Evolutionary conservation across 2,113 vertebrate genomes (phyloP).

Genomic region (Peromyscus leucopus): DNA sequence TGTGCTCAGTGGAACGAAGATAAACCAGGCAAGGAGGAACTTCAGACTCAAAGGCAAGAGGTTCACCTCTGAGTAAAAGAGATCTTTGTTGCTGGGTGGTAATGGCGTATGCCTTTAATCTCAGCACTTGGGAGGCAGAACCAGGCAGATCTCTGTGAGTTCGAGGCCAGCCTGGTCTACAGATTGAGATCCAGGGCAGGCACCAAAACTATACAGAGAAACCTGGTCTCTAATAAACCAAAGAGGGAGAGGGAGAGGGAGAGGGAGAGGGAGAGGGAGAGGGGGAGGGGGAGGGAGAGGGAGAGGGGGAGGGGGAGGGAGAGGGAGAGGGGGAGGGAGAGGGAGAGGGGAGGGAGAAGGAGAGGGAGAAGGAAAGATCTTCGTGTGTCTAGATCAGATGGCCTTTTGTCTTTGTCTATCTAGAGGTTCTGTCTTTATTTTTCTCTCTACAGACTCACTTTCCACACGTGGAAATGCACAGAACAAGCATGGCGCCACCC

Average conservation of each 20-base stretch:
- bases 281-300: background rate
- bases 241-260: no score
- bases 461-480: background rate
- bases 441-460: background rate
- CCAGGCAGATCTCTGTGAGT: no score
- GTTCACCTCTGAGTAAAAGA: background rate
- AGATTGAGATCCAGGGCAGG: no score
- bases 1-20: background rate
- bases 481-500: background rate
- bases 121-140: no score
- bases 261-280: background rate
- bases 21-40: background rate
- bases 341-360: no score
- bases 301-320: no score
- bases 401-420: background rate
- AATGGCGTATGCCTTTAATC: no score
- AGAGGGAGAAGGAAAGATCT: background rate
- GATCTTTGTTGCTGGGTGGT: background rate
- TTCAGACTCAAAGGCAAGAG: background rate
- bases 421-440: background rate
- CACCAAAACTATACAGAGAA: no score
- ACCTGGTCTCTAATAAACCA: no score
- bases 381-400: background rate
- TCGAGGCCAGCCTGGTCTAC: no score
- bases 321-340: background rate